These are phyloP conservation scores for Spea bombifrons DNA, from an alignment of 2,113 vertebrate genomes.

Conservation along the genomic window DNA sequence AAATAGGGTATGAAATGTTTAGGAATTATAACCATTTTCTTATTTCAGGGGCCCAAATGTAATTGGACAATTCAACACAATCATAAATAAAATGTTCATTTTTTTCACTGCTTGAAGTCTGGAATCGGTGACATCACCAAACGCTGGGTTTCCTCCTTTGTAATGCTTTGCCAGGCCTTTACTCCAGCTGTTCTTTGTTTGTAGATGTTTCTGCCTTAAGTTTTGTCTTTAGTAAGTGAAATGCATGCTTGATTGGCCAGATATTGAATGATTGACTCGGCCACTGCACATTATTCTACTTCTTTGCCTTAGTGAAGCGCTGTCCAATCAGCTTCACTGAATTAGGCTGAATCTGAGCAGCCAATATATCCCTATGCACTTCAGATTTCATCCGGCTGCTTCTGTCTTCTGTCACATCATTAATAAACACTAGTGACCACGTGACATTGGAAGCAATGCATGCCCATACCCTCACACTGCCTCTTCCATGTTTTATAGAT, in stretches of 20 bases:
- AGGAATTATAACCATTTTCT: neutral
- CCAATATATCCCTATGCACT: neutral
- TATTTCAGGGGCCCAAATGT: neutral
- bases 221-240: conserved; percentile 2
- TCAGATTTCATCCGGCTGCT: neutral
- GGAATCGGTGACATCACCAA: neutral
- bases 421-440: too few species aligned
- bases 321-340: neutral
- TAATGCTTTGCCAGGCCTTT: neutral
- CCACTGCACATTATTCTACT: neutral
- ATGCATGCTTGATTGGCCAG: neutral
- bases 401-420: neutral
- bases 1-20: neutral
- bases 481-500: neutral
- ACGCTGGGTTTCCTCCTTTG: conserved; percentile 2
- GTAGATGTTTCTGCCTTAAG: neutral
- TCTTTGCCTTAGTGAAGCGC: neutral
- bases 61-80: neutral
- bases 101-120: neutral
- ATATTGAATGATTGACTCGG: neutral
- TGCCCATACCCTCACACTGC: neutral
- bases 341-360: conserved; percentile 1
- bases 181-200: neutral
- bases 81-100: neutral
- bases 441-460: too few species aligned